These are phyloP conservation scores for Syngnathus acus DNA, from an alignment of 2,797 vertebrate genomes.

Conservation along the genomic window DNA sequence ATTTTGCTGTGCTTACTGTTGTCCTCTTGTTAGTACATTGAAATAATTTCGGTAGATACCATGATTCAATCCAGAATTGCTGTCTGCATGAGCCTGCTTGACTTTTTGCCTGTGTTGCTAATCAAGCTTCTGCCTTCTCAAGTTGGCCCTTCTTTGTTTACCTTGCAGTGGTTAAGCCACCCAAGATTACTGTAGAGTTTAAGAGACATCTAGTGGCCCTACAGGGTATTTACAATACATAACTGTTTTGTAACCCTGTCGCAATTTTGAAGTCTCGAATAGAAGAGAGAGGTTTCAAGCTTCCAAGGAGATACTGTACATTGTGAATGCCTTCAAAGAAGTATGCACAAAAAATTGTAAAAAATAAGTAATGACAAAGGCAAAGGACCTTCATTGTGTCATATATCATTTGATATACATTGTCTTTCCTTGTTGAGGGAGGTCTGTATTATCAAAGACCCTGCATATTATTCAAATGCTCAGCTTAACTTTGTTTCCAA, in stretches of 20 bases:
- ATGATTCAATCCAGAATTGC: background rate
- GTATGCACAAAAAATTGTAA: background rate
- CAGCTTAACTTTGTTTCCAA: slow-evolving; percentile 28
- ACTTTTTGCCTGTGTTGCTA: background rate
- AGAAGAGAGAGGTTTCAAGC: background rate
- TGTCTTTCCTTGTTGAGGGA: background rate
- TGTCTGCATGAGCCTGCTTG: background rate
- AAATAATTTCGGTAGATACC: background rate
- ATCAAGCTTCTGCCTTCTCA: background rate
- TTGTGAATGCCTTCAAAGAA: background rate
- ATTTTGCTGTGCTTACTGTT: background rate
- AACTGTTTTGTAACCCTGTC: background rate
- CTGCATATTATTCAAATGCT: slow-evolving; percentile 25
- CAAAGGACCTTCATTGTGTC: background rate
- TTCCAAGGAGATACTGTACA: background rate
- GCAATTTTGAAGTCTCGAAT: background rate
- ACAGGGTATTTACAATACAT: slow-evolving; percentile 21
- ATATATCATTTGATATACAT: background rate
- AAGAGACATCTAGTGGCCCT: slow-evolving; percentile 71
- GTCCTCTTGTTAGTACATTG: background rate
- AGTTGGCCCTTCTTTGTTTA: background rate
- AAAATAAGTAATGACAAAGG: background rate
- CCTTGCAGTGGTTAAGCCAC: slow-evolving; percentile 7
- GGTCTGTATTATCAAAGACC: slow-evolving; percentile 10
- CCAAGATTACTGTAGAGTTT: slow-evolving; percentile 45